A percentile compares a stretch with the other conserved stretches of the same genome.
Evolutionary conservation across 2,888 invertebrate genomes (phyloP).

Genomic region (Acronicta alni): DNA sequence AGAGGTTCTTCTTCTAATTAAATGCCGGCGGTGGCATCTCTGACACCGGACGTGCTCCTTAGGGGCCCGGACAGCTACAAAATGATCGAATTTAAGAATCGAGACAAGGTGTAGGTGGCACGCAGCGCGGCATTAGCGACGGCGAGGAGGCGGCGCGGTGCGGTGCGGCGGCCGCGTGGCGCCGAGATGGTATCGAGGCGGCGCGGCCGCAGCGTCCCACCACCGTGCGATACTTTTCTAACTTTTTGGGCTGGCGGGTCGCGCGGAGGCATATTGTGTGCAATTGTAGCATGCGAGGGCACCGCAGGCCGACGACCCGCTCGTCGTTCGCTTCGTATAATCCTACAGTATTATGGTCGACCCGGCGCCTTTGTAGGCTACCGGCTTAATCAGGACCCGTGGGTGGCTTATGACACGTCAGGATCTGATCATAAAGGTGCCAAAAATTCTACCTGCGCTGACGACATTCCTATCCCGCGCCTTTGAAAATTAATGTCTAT

Average conservation of each 20-base stretch:
- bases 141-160: conserved; percentile 63
- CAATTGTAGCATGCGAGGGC: conserved; percentile 87
- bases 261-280: conserved; percentile 85
- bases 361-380: conserved; percentile 86
- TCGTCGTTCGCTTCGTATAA: conserved; percentile 75
- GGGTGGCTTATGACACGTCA: conserved; percentile 88
- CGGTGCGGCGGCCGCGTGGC: conserved; percentile 62
- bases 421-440: conserved; percentile 88
- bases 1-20: conserved; percentile 83
- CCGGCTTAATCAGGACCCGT: conserved; percentile 86
- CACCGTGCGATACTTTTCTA: conserved; percentile 82
- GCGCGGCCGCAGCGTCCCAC: conserved; percentile 53
- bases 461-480: conserved; percentile 85
- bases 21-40: conserved; percentile 73
- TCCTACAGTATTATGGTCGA: conserved; percentile 85
- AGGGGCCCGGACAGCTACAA: conserved; percentile 69
- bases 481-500: conserved; percentile 86
- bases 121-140: conserved; percentile 56
- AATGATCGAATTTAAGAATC: conserved; percentile 73
- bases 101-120: conserved; percentile 66
- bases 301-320: conserved; percentile 85
- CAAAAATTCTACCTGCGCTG: conserved; percentile 87
- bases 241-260: conserved; percentile 84
- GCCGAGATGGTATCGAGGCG: conserved; percentile 79
- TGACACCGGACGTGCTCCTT: conserved; percentile 70